Conservation (phyloP, 2,113 vertebrate genomes). For the Pelvicachromis taeniatus region DNA sequence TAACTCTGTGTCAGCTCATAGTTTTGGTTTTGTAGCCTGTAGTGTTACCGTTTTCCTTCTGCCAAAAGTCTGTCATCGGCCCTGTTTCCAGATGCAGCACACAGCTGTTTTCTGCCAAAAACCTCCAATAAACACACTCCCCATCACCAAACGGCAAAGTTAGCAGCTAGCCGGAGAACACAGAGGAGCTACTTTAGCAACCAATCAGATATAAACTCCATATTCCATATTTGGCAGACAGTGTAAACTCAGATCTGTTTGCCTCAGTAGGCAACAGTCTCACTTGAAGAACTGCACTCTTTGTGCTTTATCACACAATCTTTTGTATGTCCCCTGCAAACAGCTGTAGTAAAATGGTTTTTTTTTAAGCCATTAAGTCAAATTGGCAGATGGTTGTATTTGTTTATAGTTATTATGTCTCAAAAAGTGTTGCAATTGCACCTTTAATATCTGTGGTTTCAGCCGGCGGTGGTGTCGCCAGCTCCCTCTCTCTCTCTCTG, state of each 20-base stretch:
- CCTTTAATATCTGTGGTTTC: constrained; percentile 1
- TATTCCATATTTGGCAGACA: background rate
- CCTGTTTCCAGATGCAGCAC: background rate
- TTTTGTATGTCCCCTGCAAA: background rate
- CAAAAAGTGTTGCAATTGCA: background rate
- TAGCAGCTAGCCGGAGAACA: background rate
- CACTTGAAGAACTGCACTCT: background rate
- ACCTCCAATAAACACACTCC: background rate
- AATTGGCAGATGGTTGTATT: background rate
- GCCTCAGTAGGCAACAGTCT: background rate
- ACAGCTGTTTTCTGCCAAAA: background rate
- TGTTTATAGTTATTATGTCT: background rate
- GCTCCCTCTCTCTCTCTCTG: background rate
- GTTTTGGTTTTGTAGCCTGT: background rate
- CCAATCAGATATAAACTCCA: background rate
- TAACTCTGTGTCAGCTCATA: background rate
- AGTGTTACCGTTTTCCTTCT: background rate
- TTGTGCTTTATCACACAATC: background rate
- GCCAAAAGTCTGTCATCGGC: background rate
- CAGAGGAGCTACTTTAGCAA: background rate
- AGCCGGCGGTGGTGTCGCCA: background rate
- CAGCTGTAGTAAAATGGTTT: background rate
- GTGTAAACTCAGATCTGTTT: background rate
- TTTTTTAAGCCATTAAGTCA: background rate
- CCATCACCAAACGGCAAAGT: background rate